Base-by-base conservation (phyloP, 2,888 invertebrate genomes). In the Rotaria macrura region DNA sequence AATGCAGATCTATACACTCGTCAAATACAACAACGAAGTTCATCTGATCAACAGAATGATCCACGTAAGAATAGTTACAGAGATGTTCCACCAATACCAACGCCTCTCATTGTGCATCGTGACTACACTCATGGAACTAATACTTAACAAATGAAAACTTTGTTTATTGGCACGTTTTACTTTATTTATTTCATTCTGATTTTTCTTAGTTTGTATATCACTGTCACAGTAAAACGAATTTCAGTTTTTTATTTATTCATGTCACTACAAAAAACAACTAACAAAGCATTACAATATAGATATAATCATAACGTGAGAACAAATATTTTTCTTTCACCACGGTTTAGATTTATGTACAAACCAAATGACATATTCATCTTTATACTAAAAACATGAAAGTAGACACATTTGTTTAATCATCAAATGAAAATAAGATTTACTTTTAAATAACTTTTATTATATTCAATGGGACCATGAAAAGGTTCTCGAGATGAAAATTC, bases 401-500 rank as follows among this genome's bases (percentile, higher is more conserved):
- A 9, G 49, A 49, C 14, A 17, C 14, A 49, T 49, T 49, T 49
- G 4, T 17, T 17, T 49, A 49, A 47, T 9, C 47, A 47, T 47
- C 4, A 65, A 14, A 65, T 6, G 12, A 38, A 17, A 65, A 29
- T 10, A 65, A 65, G 12, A 29, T 49, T 52, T 84, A 85, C 85
- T 55, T 85, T 84, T 29, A 84, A 49, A 85, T 85, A 83, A 38
- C 86, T 86, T 83, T 86, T 86, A 20, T 84, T 72, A 20, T 72
- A 49, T 84, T 86, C 84, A 43, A 86, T 84, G 2, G 74, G 84
- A 10, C 86, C 86, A 83, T 54, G 72, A 25, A 86, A 84, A 17
- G 54, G 29, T 52, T 86, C 86, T 40, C 83, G 55, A 25, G 57
- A 84, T 47, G 84, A 72, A 29, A 47, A 86, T 57, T 54, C 23